Percentiles rank a stretch among this genome's conserved stretches.
Conservation (phyloP, 2,797 vertebrate genomes). For the Anniella stebbinsi region DNA sequence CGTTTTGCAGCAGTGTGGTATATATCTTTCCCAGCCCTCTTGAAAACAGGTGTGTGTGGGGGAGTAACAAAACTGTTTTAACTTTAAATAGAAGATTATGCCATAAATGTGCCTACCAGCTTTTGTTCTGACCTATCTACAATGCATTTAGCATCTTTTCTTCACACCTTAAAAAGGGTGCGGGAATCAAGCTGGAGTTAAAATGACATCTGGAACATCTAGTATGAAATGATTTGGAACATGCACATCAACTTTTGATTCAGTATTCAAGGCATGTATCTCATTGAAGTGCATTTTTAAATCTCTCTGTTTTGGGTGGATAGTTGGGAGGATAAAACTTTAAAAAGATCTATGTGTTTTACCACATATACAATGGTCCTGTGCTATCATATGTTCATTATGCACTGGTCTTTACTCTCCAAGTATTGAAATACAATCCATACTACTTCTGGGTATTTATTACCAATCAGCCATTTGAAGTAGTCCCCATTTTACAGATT, state of each 20-base stretch:
- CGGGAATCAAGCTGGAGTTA: neutral
- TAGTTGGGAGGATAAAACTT: neutral
- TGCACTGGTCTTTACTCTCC: conserved; percentile 8
- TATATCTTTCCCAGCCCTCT: neutral
- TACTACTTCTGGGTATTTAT: conserved; percentile 18
- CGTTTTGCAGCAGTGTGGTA: neutral
- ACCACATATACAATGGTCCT: conserved; percentile 7
- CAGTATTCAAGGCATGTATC: neutral
- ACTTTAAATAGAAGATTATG: neutral
- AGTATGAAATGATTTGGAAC: too few relatives aligned
- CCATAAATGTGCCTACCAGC: neutral
- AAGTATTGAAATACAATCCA: conserved; percentile 36
- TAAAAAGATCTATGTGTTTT: neutral
- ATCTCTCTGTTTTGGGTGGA: neutral
- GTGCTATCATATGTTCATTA: conserved; percentile 12
- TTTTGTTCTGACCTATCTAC: neutral
- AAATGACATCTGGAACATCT: neutral
- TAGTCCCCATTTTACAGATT: neutral
- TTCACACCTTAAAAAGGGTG: neutral
- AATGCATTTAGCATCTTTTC: neutral
- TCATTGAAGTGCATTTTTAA: neutral
- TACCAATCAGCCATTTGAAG: neutral
- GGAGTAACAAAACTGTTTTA: neutral
- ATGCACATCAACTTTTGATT: neutral
- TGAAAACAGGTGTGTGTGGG: neutral